phyloP scores from a whole-genome alignment of 2,888 invertebrate species.

The Portevinia maculata region DNA sequence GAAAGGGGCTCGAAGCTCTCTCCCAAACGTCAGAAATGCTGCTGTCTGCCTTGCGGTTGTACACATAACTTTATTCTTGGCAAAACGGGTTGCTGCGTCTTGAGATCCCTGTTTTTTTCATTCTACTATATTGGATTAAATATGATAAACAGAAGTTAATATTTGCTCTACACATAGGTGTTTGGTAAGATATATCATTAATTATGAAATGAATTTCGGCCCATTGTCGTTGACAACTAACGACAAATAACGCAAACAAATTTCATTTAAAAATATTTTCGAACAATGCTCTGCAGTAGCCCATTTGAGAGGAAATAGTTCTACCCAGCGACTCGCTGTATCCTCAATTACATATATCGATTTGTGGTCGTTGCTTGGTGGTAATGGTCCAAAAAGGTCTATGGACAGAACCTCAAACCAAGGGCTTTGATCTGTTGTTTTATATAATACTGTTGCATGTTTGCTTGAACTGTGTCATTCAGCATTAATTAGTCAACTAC shows the following conservation, averaged over 20 bases:
- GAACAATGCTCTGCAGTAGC: conserved; percentile 77
- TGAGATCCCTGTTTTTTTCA: no score
- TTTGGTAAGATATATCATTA: conserved; percentile 76
- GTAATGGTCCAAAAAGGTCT: conserved; percentile 31
- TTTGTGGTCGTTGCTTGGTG: background rate
- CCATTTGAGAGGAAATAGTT: conserved; percentile 76
- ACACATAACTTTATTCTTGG: no score
- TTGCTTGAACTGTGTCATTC: no score
- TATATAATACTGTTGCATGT: no score
- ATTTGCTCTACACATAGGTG: no score
- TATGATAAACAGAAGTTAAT: no score
- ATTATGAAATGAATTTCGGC: conserved; percentile 76
- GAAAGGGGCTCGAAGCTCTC: no score
- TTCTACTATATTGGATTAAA: no score
- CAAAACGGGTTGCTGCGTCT: no score
- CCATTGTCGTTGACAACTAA: conserved; percentile 79
- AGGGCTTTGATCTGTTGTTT: conserved; percentile 4
- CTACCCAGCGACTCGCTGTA: conserved; percentile 68
- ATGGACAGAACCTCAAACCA: conserved; percentile 18
- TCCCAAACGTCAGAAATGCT: no score
- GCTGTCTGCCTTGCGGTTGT: no score
- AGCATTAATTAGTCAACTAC: no score
- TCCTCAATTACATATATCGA: conserved; percentile 76
- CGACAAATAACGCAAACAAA: conserved; percentile 77
- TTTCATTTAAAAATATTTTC: conserved; percentile 75